Evolutionary conservation across 2,888 invertebrate species (phyloP).

Genomic region (Brenthis ino): DNA sequence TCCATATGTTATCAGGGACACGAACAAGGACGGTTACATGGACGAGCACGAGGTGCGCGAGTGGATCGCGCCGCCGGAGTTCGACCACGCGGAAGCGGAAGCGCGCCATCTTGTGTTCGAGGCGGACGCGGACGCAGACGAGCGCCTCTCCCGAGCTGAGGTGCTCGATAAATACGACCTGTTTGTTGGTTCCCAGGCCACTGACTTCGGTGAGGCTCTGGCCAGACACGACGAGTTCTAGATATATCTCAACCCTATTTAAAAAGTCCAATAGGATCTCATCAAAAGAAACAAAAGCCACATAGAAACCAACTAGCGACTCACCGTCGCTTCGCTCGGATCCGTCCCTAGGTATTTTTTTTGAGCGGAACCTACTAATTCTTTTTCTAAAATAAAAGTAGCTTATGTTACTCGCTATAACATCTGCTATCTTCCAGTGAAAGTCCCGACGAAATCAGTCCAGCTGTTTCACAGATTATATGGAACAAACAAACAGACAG

Average conservation of each 20-base stretch:
- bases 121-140: conserved; percentile 95
- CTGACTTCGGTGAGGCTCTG: conserved; percentile 98
- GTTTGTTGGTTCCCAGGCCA: conserved; percentile 99
- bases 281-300: too few species aligned
- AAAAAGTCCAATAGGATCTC: too few species aligned
- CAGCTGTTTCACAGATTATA: too few species aligned
- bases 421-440: too few species aligned
- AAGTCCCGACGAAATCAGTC: too few species aligned
- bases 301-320: too few species aligned
- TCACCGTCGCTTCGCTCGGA: too few species aligned
- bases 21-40: conserved; percentile 95
- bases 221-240: conserved; percentile 98
- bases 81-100: conserved; percentile 98
- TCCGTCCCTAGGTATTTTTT: too few species aligned
- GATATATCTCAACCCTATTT: conserved; percentile 32
- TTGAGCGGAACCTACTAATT: too few species aligned
- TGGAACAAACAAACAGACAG: too few species aligned
- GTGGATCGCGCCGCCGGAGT: conserved; percentile 98
- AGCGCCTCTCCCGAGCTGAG: conserved; percentile 93
- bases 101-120: conserved; percentile 97
- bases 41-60: conserved; percentile 93
- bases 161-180: conserved; percentile 97
- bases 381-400: too few species aligned
- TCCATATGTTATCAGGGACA: conserved; percentile 80
- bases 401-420: too few species aligned